Evolutionary conservation across 2,113 vertebrate species (phyloP).

Genomic region (Microcebus tavaratra): DNA sequence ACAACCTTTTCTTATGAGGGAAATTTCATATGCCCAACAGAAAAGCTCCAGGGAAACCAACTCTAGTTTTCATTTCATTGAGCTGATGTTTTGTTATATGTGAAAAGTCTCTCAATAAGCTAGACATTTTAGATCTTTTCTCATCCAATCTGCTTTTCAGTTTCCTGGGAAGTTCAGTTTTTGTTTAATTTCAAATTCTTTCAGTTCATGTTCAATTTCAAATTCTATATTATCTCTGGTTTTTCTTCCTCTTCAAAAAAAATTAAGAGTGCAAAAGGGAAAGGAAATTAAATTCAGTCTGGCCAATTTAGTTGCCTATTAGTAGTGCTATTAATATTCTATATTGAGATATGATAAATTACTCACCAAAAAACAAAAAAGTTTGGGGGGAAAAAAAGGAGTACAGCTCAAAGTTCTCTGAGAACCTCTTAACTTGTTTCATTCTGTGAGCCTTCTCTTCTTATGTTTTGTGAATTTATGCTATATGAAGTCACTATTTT

Average conservation of each 20-base stretch:
- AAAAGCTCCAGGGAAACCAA: not conserved
- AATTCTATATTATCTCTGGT: not conserved
- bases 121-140: constrained; percentile 1
- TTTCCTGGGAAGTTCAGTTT: constrained; percentile 14
- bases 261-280: not conserved
- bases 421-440: not conserved
- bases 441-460: constrained; percentile 24
- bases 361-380: not conserved
- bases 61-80: not conserved
- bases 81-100: not conserved
- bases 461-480: constrained; percentile 19
- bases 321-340: not conserved
- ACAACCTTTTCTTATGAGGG: not conserved
- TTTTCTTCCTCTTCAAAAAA: constrained; percentile 19
- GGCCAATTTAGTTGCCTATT: not conserved
- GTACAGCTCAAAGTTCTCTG: not conserved
- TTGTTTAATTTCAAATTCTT: constrained; percentile 25
- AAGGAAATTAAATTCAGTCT: constrained; percentile 1
- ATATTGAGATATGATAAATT: constrained; percentile 8
- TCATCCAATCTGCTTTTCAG: not conserved
- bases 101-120: constrained; percentile 11
- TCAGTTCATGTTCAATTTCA: not conserved
- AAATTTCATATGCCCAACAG: not conserved
- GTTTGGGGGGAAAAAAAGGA: not conserved
- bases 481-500: constrained; percentile 30